Percentiles rank a stretch among this genome's conserved stretches.
phyloP scores from a whole-genome alignment of 2,888 invertebrate genomes.

The Aphodius granarius region DNA sequence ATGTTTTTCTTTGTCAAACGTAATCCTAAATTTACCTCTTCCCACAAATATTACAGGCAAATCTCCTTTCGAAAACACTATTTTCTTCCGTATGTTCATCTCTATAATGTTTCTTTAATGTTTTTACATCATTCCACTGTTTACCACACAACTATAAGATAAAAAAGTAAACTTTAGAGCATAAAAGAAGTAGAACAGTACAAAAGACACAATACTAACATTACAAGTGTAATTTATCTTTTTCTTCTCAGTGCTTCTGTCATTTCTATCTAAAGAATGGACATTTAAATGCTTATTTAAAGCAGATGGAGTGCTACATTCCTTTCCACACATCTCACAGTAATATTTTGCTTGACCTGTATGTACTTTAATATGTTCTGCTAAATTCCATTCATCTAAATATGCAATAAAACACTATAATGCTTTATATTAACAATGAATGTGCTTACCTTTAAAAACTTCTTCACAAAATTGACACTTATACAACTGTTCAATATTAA shows the following conservation, averaged over 20 bases:
- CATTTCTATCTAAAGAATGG: constrained; percentile 28
- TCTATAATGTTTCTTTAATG: constrained; percentile 38
- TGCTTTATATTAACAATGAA: not conserved
- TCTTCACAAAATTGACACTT: constrained; percentile 51
- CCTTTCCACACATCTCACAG: constrained; percentile 46
- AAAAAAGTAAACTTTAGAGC: not conserved
- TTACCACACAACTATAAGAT: constrained; percentile 39
- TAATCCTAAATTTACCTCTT: constrained; percentile 43
- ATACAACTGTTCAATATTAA: constrained; percentile 45
- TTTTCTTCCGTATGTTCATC: constrained; percentile 30
- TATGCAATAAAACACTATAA: constrained; percentile 4
- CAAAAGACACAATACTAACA: no score
- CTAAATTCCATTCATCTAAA: constrained; percentile 50
- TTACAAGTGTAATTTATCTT: constrained; percentile 19
- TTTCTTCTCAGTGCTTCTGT: not conserved
- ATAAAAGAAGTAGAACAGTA: no score
- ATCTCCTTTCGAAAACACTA: constrained; percentile 41
- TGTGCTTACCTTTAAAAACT: constrained; percentile 50
- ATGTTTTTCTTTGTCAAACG: no score
- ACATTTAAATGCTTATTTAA: constrained; percentile 42
- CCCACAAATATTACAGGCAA: constrained; percentile 49
- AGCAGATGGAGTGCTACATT: constrained; percentile 41
- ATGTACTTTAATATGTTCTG: constrained; percentile 50
- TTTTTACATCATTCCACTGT: constrained; percentile 43
- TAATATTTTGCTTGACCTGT: constrained; percentile 48